Base-by-base conservation (phyloP, 2,888 invertebrate species). In the Amiota mariae region DNA sequence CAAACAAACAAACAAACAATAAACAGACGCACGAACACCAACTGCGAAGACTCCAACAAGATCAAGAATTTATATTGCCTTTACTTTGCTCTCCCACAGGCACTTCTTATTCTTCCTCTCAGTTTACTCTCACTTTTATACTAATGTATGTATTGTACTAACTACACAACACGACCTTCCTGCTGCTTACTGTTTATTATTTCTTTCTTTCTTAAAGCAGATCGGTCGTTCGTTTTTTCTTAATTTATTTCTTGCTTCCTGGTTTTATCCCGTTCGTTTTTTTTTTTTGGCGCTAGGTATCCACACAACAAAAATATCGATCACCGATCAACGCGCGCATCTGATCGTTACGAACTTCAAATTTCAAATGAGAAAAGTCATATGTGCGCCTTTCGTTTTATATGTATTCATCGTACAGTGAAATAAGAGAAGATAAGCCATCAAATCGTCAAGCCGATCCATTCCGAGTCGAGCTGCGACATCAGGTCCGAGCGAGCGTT, bases 361-460 rank as follows among this genome's bases (percentile, higher is more conserved):
- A 81, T 84, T 87, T 85, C 84, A 88, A 88, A 88, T 88, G 88
- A 88, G 87, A 88, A 85, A 81, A 81, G 80, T 81, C 82, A 77
- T 85, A 81, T 80, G 79, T 81, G 75, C 72, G 82, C 77, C 82
- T 85, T 88, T 81, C 82, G 85, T 85, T 59, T 88, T 88, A 87
- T 88, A 88, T 87, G 86, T 81, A 81, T 6, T 36, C 36, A 6
- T 36, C 24, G 36, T 36, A 36, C 36, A 36, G 6, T 77, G 68
- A 81, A 87, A 86, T 63, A 36, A 18, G 66, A 81, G 79, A 79
- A 47, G 66, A 66, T 66, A 66, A 66, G 66, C 66, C 47, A 18
- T 48, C 51, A 12, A n/a, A 48, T n/a, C 15, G 15, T 77, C 78
- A 72, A 64, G 76, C 73, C 36, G 36, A 36, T 36, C 36, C 36